These are phyloP conservation scores for Crambe crambe DNA, from an alignment of 37 sponge, comb jelly and placozoan genomes.

Conservation along the genomic window DNA sequence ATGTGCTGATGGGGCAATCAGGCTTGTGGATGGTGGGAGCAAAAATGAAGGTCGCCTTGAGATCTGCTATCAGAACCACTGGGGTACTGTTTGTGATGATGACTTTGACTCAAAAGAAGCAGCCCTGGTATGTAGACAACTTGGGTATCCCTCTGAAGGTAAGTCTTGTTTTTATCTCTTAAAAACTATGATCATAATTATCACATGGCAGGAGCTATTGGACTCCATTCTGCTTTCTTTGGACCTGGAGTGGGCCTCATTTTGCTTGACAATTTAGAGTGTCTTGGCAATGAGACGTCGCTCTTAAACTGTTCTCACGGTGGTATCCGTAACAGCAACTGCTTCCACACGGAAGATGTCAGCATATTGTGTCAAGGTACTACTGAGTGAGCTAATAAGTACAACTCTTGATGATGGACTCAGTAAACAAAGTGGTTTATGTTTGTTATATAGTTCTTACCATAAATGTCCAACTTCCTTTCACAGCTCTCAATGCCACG, in stretches of 20 bases:
- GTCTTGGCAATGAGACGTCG: slow-evolving; percentile 47
- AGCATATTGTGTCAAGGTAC: slow-evolving; percentile 37
- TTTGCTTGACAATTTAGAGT: slow-evolving; percentile 39
- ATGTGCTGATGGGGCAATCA: slow-evolving; percentile 24
- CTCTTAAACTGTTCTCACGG: slow-evolving; percentile 30
- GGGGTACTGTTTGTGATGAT: slow-evolving; percentile 64
- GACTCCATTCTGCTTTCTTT: slow-evolving; percentile 33
- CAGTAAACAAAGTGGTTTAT: too few relatives aligned
- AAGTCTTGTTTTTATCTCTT: background rate
- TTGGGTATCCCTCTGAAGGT: slow-evolving; percentile 45
- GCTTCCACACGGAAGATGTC: slow-evolving; percentile 37
- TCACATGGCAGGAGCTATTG: slow-evolving; percentile 12
- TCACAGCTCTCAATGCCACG: background rate
- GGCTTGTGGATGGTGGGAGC: slow-evolving; percentile 32
- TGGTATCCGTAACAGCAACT: slow-evolving; percentile 37
- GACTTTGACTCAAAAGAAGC: slow-evolving; percentile 45
- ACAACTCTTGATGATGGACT: too few relatives aligned
- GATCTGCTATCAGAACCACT: slow-evolving; percentile 48
- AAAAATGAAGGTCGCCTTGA: slow-evolving; percentile 52
- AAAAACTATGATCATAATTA: too few relatives aligned
- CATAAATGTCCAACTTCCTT: background rate
- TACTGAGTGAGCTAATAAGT: too few relatives aligned
- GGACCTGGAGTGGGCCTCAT: slow-evolving; percentile 53
- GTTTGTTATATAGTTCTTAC: too few relatives aligned
- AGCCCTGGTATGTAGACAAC: slow-evolving; percentile 41